Evolutionary conservation across 2,113 vertebrate genomes (phyloP).

Genomic region (Antennarius striatus): DNA sequence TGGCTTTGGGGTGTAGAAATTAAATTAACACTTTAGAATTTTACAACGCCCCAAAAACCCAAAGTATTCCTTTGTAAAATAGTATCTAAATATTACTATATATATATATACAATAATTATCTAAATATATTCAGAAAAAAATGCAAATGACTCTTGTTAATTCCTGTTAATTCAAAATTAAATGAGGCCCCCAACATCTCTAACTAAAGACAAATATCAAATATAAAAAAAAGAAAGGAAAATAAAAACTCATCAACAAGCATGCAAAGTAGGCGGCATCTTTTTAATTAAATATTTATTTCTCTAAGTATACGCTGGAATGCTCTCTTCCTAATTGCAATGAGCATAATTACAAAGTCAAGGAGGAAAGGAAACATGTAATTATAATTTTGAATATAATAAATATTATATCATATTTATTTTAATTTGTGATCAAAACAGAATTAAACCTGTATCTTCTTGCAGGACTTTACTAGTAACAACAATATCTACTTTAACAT

Average conservation of each 20-base stretch:
- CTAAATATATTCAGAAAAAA: background rate
- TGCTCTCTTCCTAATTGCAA: slow-evolving; percentile 81
- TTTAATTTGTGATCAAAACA: background rate
- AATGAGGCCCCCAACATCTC: slow-evolving; percentile 16
- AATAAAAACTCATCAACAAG: slow-evolving; percentile 71
- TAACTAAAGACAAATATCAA: slow-evolving; percentile 27
- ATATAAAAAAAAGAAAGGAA: too few relatives aligned
- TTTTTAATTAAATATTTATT: slow-evolving; percentile 84
- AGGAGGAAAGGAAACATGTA: slow-evolving; percentile 49
- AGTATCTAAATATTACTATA: slow-evolving; percentile 12
- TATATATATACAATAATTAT: too few relatives aligned
- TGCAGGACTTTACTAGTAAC: too few relatives aligned
- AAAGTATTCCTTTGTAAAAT: slow-evolving; percentile 7
- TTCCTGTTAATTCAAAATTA: slow-evolving; percentile 18
- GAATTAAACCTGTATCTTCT: background rate
- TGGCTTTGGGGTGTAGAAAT: background rate
- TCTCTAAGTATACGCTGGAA: slow-evolving; percentile 72
- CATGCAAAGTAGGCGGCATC: slow-evolving; percentile 60
- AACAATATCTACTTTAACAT: too few relatives aligned
- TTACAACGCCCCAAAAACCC: background rate
- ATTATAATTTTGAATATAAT: background rate
- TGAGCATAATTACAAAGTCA: slow-evolving; percentile 80
- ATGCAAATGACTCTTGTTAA: background rate
- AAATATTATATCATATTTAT: too few relatives aligned
- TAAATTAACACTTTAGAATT: too few relatives aligned